phyloP scores from a whole-genome alignment of 35 echinoderm and acorn worm genomes.

The Hemicentrotus pulcherrimus region DNA sequence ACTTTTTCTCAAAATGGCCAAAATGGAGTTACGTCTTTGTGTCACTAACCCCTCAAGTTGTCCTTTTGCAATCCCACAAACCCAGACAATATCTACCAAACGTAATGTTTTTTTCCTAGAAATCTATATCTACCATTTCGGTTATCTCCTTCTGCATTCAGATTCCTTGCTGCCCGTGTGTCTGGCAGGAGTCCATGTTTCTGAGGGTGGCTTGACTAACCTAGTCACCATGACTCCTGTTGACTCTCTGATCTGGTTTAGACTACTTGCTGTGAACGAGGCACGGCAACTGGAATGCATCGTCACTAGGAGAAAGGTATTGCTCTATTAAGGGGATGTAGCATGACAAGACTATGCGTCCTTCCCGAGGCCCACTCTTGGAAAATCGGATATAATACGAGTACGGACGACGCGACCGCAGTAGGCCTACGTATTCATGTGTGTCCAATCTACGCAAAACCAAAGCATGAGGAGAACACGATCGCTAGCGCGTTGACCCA shows the following conservation, averaged over 20 bases:
- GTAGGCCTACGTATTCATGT: background rate
- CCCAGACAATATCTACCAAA: background rate
- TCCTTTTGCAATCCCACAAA: no score
- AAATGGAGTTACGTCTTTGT: no score
- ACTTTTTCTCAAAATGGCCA: no score
- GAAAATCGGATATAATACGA: no score
- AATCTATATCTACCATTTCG: background rate
- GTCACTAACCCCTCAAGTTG: no score
- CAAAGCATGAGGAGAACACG: no score
- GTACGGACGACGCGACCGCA: no score
- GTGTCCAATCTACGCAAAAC: background rate
- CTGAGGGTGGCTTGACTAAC: background rate
- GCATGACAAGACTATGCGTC: no score
- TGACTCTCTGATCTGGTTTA: background rate
- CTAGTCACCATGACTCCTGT: background rate
- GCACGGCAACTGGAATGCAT: constrained; percentile 1
- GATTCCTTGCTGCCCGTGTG: background rate
- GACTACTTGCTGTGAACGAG: constrained; percentile 12
- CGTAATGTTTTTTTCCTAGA: background rate
- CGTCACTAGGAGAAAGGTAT: constrained; percentile 33
- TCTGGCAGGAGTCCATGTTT: background rate
- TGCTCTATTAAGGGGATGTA: background rate
- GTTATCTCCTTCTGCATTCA: background rate
- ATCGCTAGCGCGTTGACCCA: no score
- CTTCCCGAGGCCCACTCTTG: no score